phyloP scores from a whole-genome alignment of 1,140 invertebrate genomes.

The Calycopis cecrops region DNA sequence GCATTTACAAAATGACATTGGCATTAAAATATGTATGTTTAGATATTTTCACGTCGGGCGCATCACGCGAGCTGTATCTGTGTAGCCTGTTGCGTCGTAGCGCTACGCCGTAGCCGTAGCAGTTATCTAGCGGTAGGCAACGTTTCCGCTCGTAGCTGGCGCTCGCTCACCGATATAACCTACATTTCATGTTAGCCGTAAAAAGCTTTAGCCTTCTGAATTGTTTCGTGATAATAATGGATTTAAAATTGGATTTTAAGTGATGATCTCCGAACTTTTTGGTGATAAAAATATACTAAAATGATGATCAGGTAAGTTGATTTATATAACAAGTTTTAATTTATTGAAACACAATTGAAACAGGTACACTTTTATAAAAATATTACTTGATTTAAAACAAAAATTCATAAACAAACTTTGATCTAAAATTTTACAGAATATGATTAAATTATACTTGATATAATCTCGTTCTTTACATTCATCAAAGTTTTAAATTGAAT shows the following conservation, averaged over 20 bases:
- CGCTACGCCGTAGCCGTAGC: slow-evolving; percentile 39
- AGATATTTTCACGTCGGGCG: slow-evolving; percentile 15
- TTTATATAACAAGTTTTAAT: neutral
- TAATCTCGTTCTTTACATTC: too few relatives aligned
- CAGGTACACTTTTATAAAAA: too few relatives aligned
- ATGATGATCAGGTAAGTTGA: neutral
- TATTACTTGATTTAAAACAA: too few relatives aligned
- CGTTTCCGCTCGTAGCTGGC: slow-evolving; percentile 36
- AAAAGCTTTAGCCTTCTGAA: too few relatives aligned
- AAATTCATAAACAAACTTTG: too few relatives aligned
- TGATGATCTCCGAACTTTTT: slow-evolving; percentile 2
- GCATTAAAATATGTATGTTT: slow-evolving; percentile 3
- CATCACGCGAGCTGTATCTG: slow-evolving; percentile 11
- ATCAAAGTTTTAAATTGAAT: too few relatives aligned
- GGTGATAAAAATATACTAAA: neutral
- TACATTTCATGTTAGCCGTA: slow-evolving; percentile 10
- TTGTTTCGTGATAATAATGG: slow-evolving; percentile 1
- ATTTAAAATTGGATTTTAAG: slow-evolving; percentile 2
- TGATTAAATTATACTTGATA: too few relatives aligned
- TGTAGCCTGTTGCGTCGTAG: slow-evolving; percentile 41
- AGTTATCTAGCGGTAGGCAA: slow-evolving; percentile 35
- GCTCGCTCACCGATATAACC: slow-evolving; percentile 20
- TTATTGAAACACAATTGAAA: too few relatives aligned
- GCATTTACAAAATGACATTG: slow-evolving; percentile 9
- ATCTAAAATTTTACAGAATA: too few relatives aligned